Conservation (phyloP, 2,797 vertebrate genomes). For the Coracias cyanogaster region DNA sequence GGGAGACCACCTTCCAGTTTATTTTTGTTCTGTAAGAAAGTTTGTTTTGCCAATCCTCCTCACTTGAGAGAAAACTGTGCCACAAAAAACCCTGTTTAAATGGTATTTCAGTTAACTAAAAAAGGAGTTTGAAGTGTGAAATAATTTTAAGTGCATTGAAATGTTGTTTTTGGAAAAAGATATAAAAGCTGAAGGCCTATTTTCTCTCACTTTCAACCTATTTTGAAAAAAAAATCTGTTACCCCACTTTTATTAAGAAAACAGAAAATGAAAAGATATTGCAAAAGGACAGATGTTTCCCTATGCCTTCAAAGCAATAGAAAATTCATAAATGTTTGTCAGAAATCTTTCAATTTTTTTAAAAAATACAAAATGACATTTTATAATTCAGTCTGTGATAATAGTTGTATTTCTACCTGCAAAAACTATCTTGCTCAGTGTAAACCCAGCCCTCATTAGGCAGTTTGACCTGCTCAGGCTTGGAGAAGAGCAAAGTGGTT, state of each 20-base stretch:
- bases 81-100: background rate
- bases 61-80: background rate
- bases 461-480: background rate
- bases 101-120: background rate
- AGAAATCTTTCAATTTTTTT: background rate
- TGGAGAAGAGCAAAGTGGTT: background rate
- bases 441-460: background rate
- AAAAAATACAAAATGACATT: background rate
- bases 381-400: background rate
- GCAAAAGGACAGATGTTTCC: background rate
- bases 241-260: background rate
- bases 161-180: background rate
- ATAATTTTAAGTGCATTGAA: background rate
- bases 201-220: background rate
- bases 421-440: background rate
- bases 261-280: background rate
- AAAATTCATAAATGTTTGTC: background rate
- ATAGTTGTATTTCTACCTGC: background rate
- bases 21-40: background rate
- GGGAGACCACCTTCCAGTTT: background rate
- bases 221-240: background rate
- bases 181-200: background rate
- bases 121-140: background rate
- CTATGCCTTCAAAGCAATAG: background rate
- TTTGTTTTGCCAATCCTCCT: background rate